Base-by-base conservation (phyloP, 2,888 invertebrate species). In the Spisula solida region DNA sequence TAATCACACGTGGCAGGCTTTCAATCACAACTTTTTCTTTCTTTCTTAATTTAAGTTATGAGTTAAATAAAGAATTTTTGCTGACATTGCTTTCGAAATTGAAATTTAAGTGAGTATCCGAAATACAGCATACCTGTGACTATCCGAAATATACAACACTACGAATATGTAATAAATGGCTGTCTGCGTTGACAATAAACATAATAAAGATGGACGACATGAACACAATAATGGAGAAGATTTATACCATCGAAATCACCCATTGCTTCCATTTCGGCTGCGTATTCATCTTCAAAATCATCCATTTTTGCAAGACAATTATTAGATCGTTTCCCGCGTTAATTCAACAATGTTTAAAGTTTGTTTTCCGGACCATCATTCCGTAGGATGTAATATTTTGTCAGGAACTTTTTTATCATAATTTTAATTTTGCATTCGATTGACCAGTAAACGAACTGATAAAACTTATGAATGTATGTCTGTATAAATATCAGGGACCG, bases 271-370 rank as follows among this genome's bases (percentile, higher is more conserved):
- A 75, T 2, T 75, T 75, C 75, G 75, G 31, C 75, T 1, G 75
- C 75, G 31, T 75, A 75, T 18, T 75, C 75, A 75, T 75, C 75
- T 75, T 75, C 75, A 75, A 75, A 75, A 18, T 75, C 75, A 75
- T 75, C 75, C 75, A 75, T 75, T 31, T 75, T 75, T 75, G 31
- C 31, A 14, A 31, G 31, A 34, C 31, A 75, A 75, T 25, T 18
- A 75, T 6, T 18, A 75, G 2, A 34, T 14, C 12, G 31, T 75
- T 75, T 75, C 75, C 75, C 75, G 75, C 75, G 34, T 75, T 31
- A 75, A 34, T 75, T 75, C 18, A 34, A 25, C 31, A 66, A 18
- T 31, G 34, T 18, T 75, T 34, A 31, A 75, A 34, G 16, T 14
- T 41, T 6, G 31, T 75, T 31, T 75, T 75, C 60, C 60, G 60